Conservation (phyloP, 2,888 invertebrate genomes). For the Periphyllus acericola region DNA sequence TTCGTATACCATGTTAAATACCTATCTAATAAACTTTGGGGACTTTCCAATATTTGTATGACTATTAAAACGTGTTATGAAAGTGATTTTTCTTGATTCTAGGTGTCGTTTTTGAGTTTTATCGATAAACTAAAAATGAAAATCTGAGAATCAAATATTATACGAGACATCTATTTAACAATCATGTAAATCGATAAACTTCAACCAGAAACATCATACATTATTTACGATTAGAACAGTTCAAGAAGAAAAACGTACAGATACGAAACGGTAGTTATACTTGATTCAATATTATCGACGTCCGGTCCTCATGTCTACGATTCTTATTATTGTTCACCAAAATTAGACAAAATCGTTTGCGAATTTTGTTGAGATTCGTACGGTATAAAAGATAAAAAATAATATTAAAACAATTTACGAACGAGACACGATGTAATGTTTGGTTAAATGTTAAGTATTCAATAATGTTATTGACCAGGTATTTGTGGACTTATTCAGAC, state of each 20-base stretch:
- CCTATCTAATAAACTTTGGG: neutral
- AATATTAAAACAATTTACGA: neutral
- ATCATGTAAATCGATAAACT: neutral
- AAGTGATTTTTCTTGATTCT: neutral
- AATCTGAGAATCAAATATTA: neutral
- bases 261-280: neutral
- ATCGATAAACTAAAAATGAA: neutral
- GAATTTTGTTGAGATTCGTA: neutral
- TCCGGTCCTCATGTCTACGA: constrained; percentile 30
- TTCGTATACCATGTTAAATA: too few species aligned
- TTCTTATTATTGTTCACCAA: neutral
- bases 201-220: neutral
- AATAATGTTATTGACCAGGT: constrained; percentile 13
- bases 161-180: neutral
- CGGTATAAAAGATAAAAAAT: neutral
- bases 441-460: constrained; percentile 31
- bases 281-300: neutral
- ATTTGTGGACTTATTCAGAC: constrained; percentile 29
- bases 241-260: neutral
- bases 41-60: neutral
- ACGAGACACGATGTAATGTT: constrained; percentile 5
- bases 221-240: neutral
- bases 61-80: neutral
- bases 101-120: neutral
- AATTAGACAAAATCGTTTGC: neutral